These are phyloP conservation scores for Drosophila setifemur DNA, from an alignment of 1,140 invertebrate species.

Conservation along the genomic window DNA sequence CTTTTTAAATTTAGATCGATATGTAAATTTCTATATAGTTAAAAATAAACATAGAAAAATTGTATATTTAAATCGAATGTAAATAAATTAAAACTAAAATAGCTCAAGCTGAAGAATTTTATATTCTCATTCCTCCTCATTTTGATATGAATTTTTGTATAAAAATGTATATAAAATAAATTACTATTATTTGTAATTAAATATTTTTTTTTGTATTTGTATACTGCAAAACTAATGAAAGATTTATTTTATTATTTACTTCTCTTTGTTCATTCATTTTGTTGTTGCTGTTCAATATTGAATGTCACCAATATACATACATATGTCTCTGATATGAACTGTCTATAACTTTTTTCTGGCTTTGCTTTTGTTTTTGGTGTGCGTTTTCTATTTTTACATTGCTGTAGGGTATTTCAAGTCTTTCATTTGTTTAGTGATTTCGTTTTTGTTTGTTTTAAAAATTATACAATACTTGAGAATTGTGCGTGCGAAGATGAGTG, in stretches of 20 bases:
- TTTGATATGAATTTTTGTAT: slow-evolving; percentile 59
- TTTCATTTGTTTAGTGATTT: slow-evolving; percentile 65
- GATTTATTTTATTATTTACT: slow-evolving; percentile 17
- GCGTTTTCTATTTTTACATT: slow-evolving; percentile 55
- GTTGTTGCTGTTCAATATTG: slow-evolving; percentile 54
- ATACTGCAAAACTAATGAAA: slow-evolving; percentile 51
- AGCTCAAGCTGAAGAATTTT: slow-evolving; percentile 14
- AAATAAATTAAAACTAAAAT: slow-evolving; percentile 18
- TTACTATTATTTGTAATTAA: slow-evolving; percentile 24
- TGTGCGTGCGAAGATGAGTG: slow-evolving; percentile 63
- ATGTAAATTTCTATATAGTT: slow-evolving; percentile 54
- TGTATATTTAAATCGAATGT: slow-evolving; percentile 7
- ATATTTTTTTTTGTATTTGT: slow-evolving; percentile 11
- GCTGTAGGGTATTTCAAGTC: slow-evolving; percentile 64
- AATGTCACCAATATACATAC: slow-evolving; percentile 23
- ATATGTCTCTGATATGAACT: slow-evolving; percentile 51
- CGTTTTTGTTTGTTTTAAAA: slow-evolving; percentile 47
- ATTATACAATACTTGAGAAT: slow-evolving; percentile 57
- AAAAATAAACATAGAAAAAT: slow-evolving; percentile 23
- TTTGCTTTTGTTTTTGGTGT: slow-evolving; percentile 14
- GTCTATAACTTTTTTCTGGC: background rate
- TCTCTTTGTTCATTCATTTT: slow-evolving; percentile 4
- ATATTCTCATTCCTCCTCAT: slow-evolving; percentile 1
- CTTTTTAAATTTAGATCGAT: slow-evolving; percentile 53
- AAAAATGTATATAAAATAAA: slow-evolving; percentile 78